Evolutionary conservation across 53 echinoderm and acorn worm species (phyloP).

Genomic region (Echinarachnius parma): DNA sequence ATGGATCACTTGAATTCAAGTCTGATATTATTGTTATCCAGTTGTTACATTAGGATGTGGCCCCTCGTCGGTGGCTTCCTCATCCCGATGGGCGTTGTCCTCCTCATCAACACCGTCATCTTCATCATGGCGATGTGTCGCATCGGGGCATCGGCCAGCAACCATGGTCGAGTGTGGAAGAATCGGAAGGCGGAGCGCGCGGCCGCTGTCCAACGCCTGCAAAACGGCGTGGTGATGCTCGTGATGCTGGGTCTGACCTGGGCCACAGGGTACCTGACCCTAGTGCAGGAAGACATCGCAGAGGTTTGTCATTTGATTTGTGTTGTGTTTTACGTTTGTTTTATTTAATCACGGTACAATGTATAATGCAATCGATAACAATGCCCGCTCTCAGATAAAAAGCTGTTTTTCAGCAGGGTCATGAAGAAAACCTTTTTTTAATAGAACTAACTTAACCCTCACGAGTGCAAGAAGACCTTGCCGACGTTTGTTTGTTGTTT

Average conservation of each 20-base stretch:
- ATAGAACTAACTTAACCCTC: too few relatives aligned
- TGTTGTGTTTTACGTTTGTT: too few relatives aligned
- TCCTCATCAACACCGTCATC: constrained; percentile 9
- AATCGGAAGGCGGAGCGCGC: neutral
- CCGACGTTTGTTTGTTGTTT: too few relatives aligned
- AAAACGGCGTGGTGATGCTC: neutral
- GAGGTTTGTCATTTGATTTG: too few relatives aligned
- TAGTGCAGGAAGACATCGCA: neutral
- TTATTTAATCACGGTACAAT: too few relatives aligned
- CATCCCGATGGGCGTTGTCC: constrained; percentile 4
- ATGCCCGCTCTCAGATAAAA: too few relatives aligned
- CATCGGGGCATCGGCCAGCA: neutral
- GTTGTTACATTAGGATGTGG: constrained; percentile 2
- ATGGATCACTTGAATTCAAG: neutral
- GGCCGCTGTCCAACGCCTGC: neutral
- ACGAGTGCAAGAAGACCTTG: too few relatives aligned
- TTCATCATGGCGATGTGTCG: constrained; percentile 12
- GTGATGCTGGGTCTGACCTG: constrained; percentile 15
- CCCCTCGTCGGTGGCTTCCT: constrained; percentile 5
- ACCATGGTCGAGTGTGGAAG: neutral
- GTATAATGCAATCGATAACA: too few relatives aligned
- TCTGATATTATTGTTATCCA: neutral
- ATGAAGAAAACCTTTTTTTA: too few relatives aligned
- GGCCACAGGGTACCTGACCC: constrained; percentile 11
- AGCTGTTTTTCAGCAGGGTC: too few relatives aligned